A percentile compares a stretch with the other conserved stretches of the same genome.
These are phyloP conservation scores for Drosophila melanocephala DNA, from an alignment of 2,888 invertebrate genomes.

Conservation along the genomic window DNA sequence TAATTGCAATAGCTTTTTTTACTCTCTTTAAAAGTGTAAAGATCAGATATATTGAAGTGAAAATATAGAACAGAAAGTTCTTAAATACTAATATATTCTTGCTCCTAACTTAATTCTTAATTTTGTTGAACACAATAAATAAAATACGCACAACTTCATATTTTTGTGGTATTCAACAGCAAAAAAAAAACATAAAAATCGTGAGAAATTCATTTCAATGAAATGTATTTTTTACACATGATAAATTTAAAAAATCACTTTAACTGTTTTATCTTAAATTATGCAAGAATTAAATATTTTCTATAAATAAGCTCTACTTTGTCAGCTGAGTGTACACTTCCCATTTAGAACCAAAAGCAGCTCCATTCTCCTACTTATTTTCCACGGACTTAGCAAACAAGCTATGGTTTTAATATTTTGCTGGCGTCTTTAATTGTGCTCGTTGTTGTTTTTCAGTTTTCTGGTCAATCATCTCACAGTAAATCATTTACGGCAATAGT, in stretches of 20 bases:
- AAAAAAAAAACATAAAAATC: too few relatives aligned
- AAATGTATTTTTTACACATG: background rate
- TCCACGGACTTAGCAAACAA: conserved; percentile 9
- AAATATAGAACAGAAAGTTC: too few relatives aligned
- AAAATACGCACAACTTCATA: too few relatives aligned
- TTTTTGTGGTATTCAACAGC: background rate
- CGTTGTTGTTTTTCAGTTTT: conserved; percentile 21
- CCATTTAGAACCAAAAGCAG: background rate
- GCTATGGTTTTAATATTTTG: conserved; percentile 26
- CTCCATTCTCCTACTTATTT: background rate
- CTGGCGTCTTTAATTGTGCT: conserved; percentile 15
- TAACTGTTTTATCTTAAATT: background rate
- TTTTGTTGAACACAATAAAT: too few relatives aligned
- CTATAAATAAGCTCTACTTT: background rate
- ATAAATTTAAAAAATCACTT: too few relatives aligned
- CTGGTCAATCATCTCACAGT: conserved; percentile 68
- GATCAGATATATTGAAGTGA: background rate
- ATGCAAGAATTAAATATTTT: background rate
- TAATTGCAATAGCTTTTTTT: background rate
- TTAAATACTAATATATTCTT: too few relatives aligned
- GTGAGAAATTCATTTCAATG: background rate
- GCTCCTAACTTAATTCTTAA: too few relatives aligned
- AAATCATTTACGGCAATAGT: conserved; percentile 62
- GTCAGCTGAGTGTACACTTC: background rate
- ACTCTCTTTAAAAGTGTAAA: background rate